Conservation (phyloP, 2,113 vertebrate genomes). For the Ardeotis arabs region DNA sequence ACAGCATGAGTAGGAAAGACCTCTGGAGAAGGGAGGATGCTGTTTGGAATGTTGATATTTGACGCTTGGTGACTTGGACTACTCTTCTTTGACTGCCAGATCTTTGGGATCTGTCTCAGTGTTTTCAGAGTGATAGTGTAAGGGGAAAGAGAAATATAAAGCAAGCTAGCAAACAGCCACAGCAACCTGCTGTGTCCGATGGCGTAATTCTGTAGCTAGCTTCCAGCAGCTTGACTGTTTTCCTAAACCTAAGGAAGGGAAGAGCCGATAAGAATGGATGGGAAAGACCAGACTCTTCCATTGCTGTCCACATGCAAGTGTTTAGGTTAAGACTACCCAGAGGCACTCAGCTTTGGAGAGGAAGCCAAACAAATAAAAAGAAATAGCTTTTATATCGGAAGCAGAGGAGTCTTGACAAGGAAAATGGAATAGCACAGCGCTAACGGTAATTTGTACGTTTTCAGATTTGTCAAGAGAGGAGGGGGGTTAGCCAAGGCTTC, state of each 20-base stretch:
- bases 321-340: not conserved
- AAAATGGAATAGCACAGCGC: not conserved
- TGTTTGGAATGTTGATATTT: not conserved
- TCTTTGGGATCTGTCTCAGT: not conserved
- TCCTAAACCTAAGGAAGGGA: not conserved
- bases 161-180: not conserved
- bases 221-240: not conserved
- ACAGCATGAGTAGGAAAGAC: not conserved
- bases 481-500: not conserved
- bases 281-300: not conserved
- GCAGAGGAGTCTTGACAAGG: not conserved
- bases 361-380: not conserved
- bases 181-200: not conserved
- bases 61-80: not conserved
- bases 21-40: not conserved
- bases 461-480: not conserved
- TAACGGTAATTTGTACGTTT: not conserved
- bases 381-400: not conserved
- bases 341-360: not conserved
- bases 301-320: not conserved
- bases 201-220: not conserved
- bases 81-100: not conserved
- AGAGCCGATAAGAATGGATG: not conserved
- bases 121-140: not conserved
- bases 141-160: not conserved